Base-by-base conservation (phyloP, 2,888 invertebrate genomes). In the Drosophila neonasuta region DNA sequence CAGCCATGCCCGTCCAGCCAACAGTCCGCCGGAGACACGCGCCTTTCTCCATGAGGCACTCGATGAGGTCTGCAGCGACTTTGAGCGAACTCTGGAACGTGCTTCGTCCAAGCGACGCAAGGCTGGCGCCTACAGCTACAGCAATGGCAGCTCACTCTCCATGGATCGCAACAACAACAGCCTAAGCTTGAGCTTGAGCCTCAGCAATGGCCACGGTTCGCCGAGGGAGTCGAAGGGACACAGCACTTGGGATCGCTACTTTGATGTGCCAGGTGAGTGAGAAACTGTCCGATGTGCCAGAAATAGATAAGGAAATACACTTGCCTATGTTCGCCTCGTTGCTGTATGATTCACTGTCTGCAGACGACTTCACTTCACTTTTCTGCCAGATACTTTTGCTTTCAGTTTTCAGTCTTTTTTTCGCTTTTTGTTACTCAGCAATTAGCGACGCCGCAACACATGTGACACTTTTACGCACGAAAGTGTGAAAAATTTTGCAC, bases 11-110 rank as follows among this genome's bases (percentile, higher is more conserved):
- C 69, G 68, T 55, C 74, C 74, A 71, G 75, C 55, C 34, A 82
- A 87, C 51, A 90, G 90, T 80, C 89, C 90, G 65, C 90, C 90
- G 68, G 91, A 90, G 79, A 88, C 89, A 46, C 86, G 89, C 42
- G 90, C 90, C 67, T 91, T 91, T 71, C 73, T 91, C 2, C 90
- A 87, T 52, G 92, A 92, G 71, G 92, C 91, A 10, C 91, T 93
- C 63, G 91, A 92, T 71, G 92, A 93, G 88, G 95, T 94, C 61
- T 93, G 95, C 63, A 92, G 92, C 59, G 95, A 95, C 89, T 95
- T 95, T 88, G 95, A 95, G 89, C 93, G 93, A 76, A 94, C 94
- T 17, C 90, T 95, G 67, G 93, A 93, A 79, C 91, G 93, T 61
- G 92, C 94, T 49, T 76, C 92, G 86, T 88, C 90, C 82, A 86